These are phyloP conservation scores for Dipodomys stephensi DNA, from an alignment of 2,113 vertebrate species.

Conservation along the genomic window DNA sequence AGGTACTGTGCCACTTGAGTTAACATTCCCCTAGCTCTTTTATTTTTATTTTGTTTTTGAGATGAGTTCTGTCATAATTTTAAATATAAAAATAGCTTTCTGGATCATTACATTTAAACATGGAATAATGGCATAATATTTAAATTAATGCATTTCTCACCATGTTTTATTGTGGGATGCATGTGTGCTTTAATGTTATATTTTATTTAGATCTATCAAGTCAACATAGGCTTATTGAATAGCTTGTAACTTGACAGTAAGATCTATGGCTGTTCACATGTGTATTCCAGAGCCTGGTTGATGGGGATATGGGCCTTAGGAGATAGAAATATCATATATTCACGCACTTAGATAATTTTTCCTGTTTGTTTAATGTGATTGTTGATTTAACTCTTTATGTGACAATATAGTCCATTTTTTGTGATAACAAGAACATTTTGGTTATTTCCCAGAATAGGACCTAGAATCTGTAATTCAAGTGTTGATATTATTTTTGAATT, in stretches of 20 bases:
- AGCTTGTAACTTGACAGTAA: not conserved
- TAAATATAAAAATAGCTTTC: not conserved
- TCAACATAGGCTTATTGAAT: not conserved
- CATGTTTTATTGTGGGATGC: not conserved
- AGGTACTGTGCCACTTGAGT: too few species aligned
- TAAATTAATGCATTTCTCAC: not conserved
- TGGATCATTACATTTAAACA: constrained; percentile 24
- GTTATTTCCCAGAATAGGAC: not conserved
- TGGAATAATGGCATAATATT: not conserved
- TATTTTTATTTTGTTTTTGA: too few species aligned
- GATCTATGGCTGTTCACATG: not conserved
- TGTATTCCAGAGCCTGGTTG: not conserved
- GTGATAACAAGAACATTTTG: not conserved
- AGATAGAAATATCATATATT: not conserved
- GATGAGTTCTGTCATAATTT: too few species aligned
- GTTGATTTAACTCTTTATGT: not conserved
- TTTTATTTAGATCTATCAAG: not conserved
- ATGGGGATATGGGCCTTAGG: not conserved
- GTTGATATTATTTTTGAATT: not conserved
- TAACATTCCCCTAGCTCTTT: too few species aligned
- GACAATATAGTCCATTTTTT: not conserved
- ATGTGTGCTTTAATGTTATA: not conserved
- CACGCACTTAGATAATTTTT: not conserved
- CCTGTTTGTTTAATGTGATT: not conserved
- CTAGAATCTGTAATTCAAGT: not conserved